Base-by-base conservation (phyloP, 2,113 vertebrate genomes). In the Cyanistes caeruleus region DNA sequence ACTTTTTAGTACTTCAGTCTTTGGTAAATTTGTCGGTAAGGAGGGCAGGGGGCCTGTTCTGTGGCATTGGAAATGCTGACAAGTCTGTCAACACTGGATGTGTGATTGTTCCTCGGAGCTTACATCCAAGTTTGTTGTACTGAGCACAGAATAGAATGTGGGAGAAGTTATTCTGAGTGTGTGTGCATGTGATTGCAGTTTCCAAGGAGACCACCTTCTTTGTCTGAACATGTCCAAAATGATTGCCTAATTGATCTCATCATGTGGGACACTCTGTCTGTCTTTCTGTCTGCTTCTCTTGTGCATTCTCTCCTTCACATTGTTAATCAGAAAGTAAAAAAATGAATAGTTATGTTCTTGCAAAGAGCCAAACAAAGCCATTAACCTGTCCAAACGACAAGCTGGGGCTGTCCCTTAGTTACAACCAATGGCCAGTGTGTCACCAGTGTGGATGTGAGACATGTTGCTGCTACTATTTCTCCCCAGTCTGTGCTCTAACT, bases 141-240 rank as follows among this genome's bases (percentile, higher is more conserved):
- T 0, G 11, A 93, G 82, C 91, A 91, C 70, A 94, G 94, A 96
- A 89, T 83, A 95, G 91, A 95, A 82, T 43, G 94, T 94, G 93
- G 88, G 90, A 96, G 96, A 97, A 96, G 95, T 96, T 95, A 95
- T 94, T 96, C 94, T 95, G 89, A 94, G 90, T 93, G 94, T 91
- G 91, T 96, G 93, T 94, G 91, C 93, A 76, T 96, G 93, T 69
- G 91, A 89, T 87, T 95, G 90, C 93, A 94, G 96, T 97, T 96
- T 95, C 96, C 96, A 97, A 80, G 96, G 96, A 96, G 96, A 97
- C 95, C 95, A 94, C 93, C 75, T 93, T 83, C 94, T 96, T 97
- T 97, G 96, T 97, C 96, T 97, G 96, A 93, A 96, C 96, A 96
- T 90, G 96, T 96, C 96, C 95, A 93, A 93, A 97, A 91, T 91